A percentile compares a stretch with the other conserved stretches of the same genome.
Conservation (phyloP, 2,888 invertebrate species). For the Eristalis tenax region DNA sequence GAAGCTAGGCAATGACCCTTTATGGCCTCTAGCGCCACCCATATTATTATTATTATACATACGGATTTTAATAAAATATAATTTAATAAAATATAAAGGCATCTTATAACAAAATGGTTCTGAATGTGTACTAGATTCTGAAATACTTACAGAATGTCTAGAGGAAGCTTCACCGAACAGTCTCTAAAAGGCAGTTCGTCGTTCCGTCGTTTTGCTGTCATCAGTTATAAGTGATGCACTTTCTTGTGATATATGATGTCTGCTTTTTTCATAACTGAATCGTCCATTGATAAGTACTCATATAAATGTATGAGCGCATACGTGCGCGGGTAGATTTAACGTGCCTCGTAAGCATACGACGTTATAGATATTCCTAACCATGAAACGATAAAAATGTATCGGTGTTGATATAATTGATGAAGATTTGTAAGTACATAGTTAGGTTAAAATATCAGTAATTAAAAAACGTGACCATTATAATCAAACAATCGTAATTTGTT, state of each 20-base stretch:
- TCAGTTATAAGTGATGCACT: constrained; percentile 65
- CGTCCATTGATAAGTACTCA: not conserved
- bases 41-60: too few relatives aligned
- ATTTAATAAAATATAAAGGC: too few relatives aligned
- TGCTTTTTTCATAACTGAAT: not conserved
- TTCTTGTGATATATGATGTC: constrained; percentile 13
- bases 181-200: constrained; percentile 79
- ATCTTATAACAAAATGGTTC: not conserved
- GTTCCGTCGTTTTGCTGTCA: constrained; percentile 74
- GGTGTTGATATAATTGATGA: not conserved
- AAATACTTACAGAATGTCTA: constrained; percentile 81
- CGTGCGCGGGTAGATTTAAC: too few relatives aligned
- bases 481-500: not conserved
- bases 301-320: too few relatives aligned
- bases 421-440: not conserved
- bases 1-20: too few relatives aligned
- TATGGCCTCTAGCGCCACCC: too few relatives aligned
- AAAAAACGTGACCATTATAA: not conserved
- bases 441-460: not conserved
- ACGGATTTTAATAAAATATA: too few relatives aligned
- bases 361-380: not conserved
- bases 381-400: not conserved
- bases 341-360: not conserved
- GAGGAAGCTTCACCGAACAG: constrained; percentile 81
- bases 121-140: not conserved